Conservation (phyloP, 2,888 invertebrate species). For the Euproctis similis region DNA sequence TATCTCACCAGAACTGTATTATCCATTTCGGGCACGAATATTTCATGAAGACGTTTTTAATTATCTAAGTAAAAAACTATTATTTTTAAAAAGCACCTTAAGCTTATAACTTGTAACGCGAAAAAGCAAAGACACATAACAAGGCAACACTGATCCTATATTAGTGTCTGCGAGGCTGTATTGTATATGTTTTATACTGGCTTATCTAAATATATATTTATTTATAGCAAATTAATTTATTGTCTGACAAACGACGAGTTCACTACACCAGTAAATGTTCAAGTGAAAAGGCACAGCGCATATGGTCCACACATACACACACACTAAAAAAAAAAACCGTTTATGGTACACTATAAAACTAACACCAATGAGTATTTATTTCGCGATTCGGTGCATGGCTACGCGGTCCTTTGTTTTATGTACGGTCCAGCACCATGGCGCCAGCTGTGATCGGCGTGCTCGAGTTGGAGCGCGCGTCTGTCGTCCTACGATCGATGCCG, state of each 20-base stretch:
- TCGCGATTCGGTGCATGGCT: slow-evolving; percentile 33
- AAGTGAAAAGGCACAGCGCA: slow-evolving; percentile 66
- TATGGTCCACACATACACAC: slow-evolving; percentile 64
- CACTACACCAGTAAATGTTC: slow-evolving; percentile 40
- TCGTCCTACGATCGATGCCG: slow-evolving; percentile 67
- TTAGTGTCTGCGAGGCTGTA: slow-evolving; percentile 51
- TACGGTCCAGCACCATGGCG: slow-evolving; percentile 59
- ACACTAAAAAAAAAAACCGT: slow-evolving; percentile 49
- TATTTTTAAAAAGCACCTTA: slow-evolving; percentile 59
- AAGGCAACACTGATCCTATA: slow-evolving; percentile 71
- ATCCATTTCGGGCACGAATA: slow-evolving; percentile 28
- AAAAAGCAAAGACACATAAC: slow-evolving; percentile 73
- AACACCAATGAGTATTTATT: slow-evolving; percentile 40
- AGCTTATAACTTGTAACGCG: slow-evolving; percentile 61
- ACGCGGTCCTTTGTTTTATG: slow-evolving; percentile 62
- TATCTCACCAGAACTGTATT: slow-evolving; percentile 39
- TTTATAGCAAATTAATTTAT: slow-evolving; percentile 43
- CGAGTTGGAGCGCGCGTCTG: slow-evolving; percentile 57
- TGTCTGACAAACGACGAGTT: slow-evolving; percentile 29
- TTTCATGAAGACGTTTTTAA: slow-evolving; percentile 20
- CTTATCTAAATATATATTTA: too few relatives aligned
- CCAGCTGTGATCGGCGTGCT: slow-evolving; percentile 67
- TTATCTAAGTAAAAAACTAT: slow-evolving; percentile 25
- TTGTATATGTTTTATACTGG: slow-evolving; percentile 40
- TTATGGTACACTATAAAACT: too few relatives aligned